Base-by-base conservation (phyloP, 2,113 vertebrate genomes). In the Tragelaphus strepsiceros region DNA sequence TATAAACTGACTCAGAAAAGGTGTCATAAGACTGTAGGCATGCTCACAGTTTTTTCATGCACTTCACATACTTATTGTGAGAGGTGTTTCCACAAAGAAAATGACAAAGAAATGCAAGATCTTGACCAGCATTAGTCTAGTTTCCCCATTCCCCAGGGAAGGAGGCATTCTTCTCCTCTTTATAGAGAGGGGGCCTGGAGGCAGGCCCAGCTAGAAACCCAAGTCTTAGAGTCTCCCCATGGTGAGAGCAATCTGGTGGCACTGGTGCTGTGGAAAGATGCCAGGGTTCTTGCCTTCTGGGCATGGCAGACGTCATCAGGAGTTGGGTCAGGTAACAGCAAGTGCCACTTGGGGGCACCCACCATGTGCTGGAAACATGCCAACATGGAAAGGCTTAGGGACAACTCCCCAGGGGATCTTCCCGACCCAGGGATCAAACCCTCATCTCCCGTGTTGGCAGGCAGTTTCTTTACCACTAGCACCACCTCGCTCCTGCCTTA, bases 231-330 rank as follows among this genome's bases (percentile, higher is more conserved):
- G 59, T 92, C 32, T 85, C 58, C 77, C 56, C 15, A 12, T 1
- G 28, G 61, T 30, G 86, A 89, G 81, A 78, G 62, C 59, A 85
- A 91, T 94, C 74, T 95, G 96, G 96, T 71, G 51, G 62, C 26
- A 53, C 54, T n/a, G 30, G 78, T 62, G 43, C 19, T 83, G 19
- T 17, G 14, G 95, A 93, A 54, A 58, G 61, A 91, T 51, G 80
- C 92, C 88, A 91, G 90, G 24, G 46, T 46, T 22, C 64, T 30
- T 49, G 51, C 53, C 64, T 95, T 83, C 80, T 77, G 85, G 86
- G 49, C 71, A 78, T 5, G 74, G 83, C 62, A 59, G 78, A 74
- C 58, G 78, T 0, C 14, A 84, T 19, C 51, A 58, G 46, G 83
- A 95, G 88, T 39, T 43, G 6, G 61, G 58, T 88, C 82, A 86